A percentile compares a stretch with the other conserved stretches of the same genome.
phyloP scores from a whole-genome alignment of 2,888 invertebrate species.

The Caenorhabditis plicata region DNA sequence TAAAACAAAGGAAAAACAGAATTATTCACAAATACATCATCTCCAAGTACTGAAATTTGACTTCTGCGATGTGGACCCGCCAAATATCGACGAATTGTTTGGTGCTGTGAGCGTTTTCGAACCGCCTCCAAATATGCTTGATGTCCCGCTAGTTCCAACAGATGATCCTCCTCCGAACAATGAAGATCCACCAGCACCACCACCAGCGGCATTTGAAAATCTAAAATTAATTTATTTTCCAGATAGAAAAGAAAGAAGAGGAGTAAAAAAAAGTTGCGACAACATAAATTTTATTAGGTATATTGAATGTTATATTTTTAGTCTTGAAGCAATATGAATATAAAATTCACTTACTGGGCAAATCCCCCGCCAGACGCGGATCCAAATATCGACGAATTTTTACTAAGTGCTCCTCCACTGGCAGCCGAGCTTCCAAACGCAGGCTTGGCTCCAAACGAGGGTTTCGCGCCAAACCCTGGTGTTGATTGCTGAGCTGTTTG shows the following conservation, averaged over 20 bases:
- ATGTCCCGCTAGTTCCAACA: no score
- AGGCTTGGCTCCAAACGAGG: constrained; percentile 19
- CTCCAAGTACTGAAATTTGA: constrained; percentile 21
- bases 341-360: no score
- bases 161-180: constrained; percentile 21
- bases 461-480: constrained; percentile 23
- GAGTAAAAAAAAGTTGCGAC: no score
- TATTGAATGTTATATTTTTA: no score
- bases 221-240: constrained; percentile 5
- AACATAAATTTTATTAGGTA: no score
- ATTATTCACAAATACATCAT: constrained; percentile 6
- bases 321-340: no score
- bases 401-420: constrained; percentile 15
- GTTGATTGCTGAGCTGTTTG: constrained; percentile 3
- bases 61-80: no score
- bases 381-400: constrained; percentile 29
- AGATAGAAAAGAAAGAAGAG: no score
- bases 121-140: no score
- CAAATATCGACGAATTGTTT: no score
- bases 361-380: background rate
- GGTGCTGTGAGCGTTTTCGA: constrained; percentile 10
- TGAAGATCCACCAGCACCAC: constrained; percentile 11
- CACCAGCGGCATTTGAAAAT: constrained; percentile 19
- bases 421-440: constrained; percentile 8
- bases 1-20: background rate